Evolutionary conservation across 2,888 invertebrate species (phyloP).

Genomic region (Melitaea athalia): DNA sequence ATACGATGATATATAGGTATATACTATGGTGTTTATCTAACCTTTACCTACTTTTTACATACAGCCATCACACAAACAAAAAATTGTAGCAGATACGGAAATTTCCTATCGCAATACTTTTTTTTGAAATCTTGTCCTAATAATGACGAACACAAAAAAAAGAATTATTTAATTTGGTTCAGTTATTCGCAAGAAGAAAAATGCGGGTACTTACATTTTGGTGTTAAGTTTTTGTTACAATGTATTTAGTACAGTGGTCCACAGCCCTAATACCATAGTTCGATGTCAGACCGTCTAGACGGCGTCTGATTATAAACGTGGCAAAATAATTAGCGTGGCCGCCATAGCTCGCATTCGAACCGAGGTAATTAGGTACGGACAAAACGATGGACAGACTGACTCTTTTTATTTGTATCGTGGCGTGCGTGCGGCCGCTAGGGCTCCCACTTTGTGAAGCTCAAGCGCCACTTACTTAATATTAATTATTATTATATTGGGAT

Average conservation of each 20-base stretch:
- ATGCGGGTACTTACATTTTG: too few species aligned
- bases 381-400: slow-evolving; percentile 40
- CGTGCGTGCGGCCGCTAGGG: slow-evolving; percentile 49
- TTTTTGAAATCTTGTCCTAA: too few species aligned
- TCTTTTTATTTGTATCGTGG: slow-evolving; percentile 42
- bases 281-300: slow-evolving; percentile 47
- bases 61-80: too few species aligned
- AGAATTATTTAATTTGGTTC: too few species aligned
- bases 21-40: too few species aligned
- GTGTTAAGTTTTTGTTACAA: not conserved
- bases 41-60: too few species aligned
- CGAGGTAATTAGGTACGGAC: slow-evolving; percentile 45
- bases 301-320: slow-evolving; percentile 47
- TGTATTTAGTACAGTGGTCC: not conserved
- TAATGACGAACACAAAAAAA: too few species aligned
- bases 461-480: not conserved
- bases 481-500: too few species aligned
- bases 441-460: slow-evolving; percentile 29
- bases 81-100: too few species aligned
- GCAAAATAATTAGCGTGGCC: slow-evolving; percentile 50
- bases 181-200: too few species aligned
- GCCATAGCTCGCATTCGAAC: slow-evolving; percentile 50
- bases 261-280: slow-evolving; percentile 9
- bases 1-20: too few species aligned
- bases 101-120: too few species aligned